Percentiles rank a stretch among this genome's conserved stretches.
These are phyloP conservation scores for Masnerella sp. DNA, from an alignment of 2,888 invertebrate genomes.

Conservation along the genomic window DNA sequence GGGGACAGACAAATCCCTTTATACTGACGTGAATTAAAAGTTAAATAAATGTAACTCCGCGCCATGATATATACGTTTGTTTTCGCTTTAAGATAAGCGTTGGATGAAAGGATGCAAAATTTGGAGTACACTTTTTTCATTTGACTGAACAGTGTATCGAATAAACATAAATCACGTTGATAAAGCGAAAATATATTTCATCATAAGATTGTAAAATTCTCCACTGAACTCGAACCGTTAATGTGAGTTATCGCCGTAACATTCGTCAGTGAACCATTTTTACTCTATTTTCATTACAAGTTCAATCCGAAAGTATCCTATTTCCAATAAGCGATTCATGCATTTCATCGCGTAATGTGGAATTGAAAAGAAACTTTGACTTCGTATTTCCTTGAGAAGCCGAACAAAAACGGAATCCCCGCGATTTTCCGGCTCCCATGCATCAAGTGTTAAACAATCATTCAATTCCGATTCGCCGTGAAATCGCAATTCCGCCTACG, in stretches of 20 bases:
- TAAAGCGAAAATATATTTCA: too few species aligned
- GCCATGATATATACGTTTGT: background rate
- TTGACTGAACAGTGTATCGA: too few species aligned
- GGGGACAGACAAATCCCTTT: background rate
- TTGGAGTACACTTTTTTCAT: background rate
- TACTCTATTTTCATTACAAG: too few species aligned
- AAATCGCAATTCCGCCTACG: slow-evolving; percentile 1
- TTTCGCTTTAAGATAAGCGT: too few species aligned
- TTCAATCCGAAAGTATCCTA: background rate
- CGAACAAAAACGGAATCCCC: background rate
- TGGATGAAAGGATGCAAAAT: background rate
- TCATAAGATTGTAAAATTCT: too few species aligned
- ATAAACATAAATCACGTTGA: too few species aligned
- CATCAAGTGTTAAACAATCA: slow-evolving; percentile 8
- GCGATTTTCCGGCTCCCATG: background rate
- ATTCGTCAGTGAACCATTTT: too few species aligned
- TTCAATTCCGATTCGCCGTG: slow-evolving; percentile 1
- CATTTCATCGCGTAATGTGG: background rate
- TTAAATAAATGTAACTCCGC: background rate
- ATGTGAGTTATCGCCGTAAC: too few species aligned
- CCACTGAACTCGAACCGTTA: too few species aligned
- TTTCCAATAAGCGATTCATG: background rate
- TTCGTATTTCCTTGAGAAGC: background rate
- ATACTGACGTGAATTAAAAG: background rate
- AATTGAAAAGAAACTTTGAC: slow-evolving; percentile 11